Conservation (phyloP, 2,797 vertebrate species). For the Darevskia nairensis region DNA sequence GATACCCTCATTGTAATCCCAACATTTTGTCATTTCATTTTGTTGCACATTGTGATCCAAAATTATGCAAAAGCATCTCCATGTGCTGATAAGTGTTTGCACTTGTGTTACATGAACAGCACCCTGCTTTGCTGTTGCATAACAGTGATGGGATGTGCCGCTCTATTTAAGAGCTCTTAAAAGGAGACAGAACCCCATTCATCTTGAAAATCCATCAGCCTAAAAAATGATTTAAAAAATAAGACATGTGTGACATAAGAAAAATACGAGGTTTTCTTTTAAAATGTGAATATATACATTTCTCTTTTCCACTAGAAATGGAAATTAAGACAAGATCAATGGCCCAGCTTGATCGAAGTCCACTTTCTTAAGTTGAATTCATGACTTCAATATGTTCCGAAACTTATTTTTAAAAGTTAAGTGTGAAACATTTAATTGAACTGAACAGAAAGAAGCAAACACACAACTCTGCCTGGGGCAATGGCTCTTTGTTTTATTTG, state of each 20-base stretch:
- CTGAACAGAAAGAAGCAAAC: not conserved
- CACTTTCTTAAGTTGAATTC: not conserved
- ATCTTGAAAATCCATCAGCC: not conserved
- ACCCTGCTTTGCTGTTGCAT: too few relatives aligned
- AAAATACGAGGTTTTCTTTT: not conserved
- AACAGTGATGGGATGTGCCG: not conserved
- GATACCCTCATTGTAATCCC: conserved; percentile 2
- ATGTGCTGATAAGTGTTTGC: not conserved
- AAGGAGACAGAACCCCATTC: not conserved
- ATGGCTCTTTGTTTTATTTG: not conserved
- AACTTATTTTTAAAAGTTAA: conserved; percentile 9
- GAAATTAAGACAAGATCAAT: not conserved
- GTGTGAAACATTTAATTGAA: not conserved
- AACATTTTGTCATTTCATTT: not conserved
- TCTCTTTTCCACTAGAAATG: not conserved
- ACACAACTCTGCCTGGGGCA: not conserved
- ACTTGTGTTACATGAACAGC: too few relatives aligned
- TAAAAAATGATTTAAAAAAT: not conserved
- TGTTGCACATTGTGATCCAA: not conserved
- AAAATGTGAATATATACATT: not conserved
- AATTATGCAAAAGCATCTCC: not conserved
- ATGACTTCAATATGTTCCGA: not conserved
- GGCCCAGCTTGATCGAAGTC: not conserved
- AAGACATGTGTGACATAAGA: not conserved
- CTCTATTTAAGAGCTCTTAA: not conserved